Evolutionary conservation across 2,888 invertebrate genomes (phyloP).

Genomic region (Gymnocheta viridis): DNA sequence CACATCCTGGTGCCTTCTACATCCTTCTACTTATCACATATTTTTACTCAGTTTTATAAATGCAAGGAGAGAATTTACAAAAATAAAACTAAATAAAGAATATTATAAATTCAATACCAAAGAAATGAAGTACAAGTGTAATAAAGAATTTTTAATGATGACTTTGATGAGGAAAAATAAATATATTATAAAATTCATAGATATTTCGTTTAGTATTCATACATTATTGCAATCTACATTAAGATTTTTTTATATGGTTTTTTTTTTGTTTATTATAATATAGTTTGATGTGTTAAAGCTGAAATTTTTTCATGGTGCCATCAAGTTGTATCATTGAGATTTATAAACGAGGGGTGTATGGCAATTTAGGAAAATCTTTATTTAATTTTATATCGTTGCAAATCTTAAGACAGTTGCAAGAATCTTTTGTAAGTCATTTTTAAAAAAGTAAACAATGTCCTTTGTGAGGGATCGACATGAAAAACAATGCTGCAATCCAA

Average conservation of each 20-base stretch:
- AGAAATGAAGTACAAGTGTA: conserved; percentile 35
- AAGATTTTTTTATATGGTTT: background rate
- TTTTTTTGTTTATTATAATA: background rate
- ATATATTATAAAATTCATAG: conserved; percentile 21
- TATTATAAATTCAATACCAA: conserved; percentile 42
- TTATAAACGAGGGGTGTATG: background rate
- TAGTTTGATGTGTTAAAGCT: conserved; percentile 35
- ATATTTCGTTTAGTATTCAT: background rate
- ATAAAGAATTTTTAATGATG: conserved; percentile 56
- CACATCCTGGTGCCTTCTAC: conserved; percentile 13
- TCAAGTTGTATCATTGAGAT: background rate
- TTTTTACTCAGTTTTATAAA: background rate
- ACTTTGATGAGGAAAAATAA: conserved; percentile 7
- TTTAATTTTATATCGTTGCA: background rate
- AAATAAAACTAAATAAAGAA: background rate
- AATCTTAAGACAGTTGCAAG: too few species aligned
- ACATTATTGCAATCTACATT: conserved; percentile 3
- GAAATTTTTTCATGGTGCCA: conserved; percentile 15
- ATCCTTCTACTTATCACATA: conserved; percentile 2
- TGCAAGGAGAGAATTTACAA: background rate
- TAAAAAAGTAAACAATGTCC: too few species aligned
- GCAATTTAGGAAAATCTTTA: too few species aligned
- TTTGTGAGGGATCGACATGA: too few species aligned
- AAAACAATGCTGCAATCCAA: too few species aligned
- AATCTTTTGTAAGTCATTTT: too few species aligned